Evolutionary conservation across 2,888 invertebrate species (phyloP).

Genomic region (Podotricha telesiphe): DNA sequence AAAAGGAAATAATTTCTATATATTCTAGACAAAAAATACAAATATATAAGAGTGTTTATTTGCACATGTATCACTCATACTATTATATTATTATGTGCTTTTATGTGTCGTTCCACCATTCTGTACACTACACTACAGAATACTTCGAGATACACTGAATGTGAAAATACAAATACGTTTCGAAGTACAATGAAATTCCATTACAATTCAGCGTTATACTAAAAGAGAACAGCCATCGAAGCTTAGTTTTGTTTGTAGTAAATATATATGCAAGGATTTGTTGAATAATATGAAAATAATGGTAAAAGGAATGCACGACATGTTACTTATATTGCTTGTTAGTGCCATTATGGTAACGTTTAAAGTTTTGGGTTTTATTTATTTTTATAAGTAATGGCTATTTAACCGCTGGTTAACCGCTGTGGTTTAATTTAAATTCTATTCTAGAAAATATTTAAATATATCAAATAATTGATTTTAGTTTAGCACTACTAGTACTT

Average conservation of each 20-base stretch:
- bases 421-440: no score
- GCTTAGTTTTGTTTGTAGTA: constrained; percentile 21
- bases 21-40: no score
- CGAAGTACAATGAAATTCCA: constrained; percentile 41
- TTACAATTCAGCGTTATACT: constrained; percentile 33
- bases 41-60: neutral
- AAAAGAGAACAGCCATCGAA: constrained; percentile 26
- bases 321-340: no score
- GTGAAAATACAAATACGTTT: constrained; percentile 38
- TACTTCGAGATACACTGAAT: constrained; percentile 16
- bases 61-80: constrained; percentile 1
- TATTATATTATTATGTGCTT: constrained; percentile 13
- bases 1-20: no score
- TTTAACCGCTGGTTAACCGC: no score
- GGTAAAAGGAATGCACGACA: no score
- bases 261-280: constrained; percentile 1
- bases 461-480: no score
- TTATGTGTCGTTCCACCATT: neutral
- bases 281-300: neutral
- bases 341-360: no score
- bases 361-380: no score
- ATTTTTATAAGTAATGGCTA: no score
- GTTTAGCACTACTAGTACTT: no score
- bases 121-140: neutral
- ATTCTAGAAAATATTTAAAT: no score